These are phyloP conservation scores for Oxycera nigricornis DNA, from an alignment of 2,888 invertebrate species.

Conservation along the genomic window DNA sequence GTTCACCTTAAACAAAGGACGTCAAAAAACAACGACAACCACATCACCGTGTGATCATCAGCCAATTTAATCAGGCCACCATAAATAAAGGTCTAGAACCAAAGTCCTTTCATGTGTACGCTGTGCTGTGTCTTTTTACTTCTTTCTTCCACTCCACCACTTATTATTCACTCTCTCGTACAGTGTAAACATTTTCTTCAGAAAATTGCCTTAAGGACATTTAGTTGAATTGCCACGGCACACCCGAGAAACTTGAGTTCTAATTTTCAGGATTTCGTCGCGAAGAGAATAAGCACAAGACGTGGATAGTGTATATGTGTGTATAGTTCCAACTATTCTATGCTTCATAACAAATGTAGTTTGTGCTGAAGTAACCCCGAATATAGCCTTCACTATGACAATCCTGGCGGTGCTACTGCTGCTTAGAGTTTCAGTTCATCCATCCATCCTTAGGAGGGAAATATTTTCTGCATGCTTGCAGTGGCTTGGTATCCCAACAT, in stretches of 20 bases:
- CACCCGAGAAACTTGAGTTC: not conserved
- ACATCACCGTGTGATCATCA: too few species aligned
- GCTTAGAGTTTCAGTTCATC: not conserved
- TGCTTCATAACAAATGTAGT: not conserved
- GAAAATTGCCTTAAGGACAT: constrained; percentile 16
- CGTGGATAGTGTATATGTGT: not conserved
- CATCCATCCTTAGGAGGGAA: constrained; percentile 16
- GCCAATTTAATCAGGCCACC: constrained; percentile 11
- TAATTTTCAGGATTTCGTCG: not conserved
- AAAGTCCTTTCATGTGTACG: not conserved
- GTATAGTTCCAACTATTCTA: not conserved
- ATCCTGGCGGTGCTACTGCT: not conserved
- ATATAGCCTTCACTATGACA: not conserved
- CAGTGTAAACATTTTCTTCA: not conserved
- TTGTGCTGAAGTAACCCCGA: not conserved
- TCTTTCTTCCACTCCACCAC: not conserved
- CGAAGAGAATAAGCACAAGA: not conserved
- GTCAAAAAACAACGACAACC: too few species aligned
- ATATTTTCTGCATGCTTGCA: constrained; percentile 17
- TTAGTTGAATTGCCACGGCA: not conserved
- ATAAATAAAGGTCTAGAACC: not conserved
- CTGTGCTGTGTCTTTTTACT: not conserved
- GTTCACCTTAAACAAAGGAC: too few species aligned
- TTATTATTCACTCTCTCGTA: not conserved
- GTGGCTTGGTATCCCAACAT: not conserved